These are phyloP conservation scores for Phylloscopus whistleri DNA, from an alignment of 2,113 vertebrate species.

Conservation along the genomic window DNA sequence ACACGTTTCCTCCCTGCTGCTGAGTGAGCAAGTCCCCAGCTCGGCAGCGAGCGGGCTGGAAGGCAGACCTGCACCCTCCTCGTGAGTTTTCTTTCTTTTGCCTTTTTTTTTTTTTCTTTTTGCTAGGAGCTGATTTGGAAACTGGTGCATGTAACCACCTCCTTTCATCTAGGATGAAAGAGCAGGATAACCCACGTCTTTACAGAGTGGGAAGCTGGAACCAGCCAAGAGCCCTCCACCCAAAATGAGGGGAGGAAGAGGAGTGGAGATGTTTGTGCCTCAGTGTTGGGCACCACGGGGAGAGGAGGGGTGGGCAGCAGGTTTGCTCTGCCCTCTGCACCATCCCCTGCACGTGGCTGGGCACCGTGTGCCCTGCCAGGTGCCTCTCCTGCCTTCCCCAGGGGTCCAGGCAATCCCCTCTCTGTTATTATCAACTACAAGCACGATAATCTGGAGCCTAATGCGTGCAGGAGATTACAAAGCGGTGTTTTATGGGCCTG, in stretches of 20 bases:
- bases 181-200: neutral
- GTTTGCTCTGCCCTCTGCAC: neutral
- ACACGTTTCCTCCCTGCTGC: neutral
- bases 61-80: slow-evolving; percentile 7
- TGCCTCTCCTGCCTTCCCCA: neutral
- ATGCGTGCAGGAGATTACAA: slow-evolving; percentile 30
- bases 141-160: slow-evolving; percentile 34
- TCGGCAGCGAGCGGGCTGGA: neutral
- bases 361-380: neutral
- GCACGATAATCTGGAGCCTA: slow-evolving; percentile 14
- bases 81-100: neutral
- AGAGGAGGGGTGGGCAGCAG: neutral
- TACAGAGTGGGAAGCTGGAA: neutral
- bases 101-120: neutral
- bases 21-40: slow-evolving; percentile 22
- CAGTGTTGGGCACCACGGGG: accelerated
- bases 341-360: neutral
- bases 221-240: neutral
- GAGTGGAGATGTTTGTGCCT: neutral
- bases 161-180: slow-evolving; percentile 65
- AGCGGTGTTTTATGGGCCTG: neutral
- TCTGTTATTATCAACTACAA: slow-evolving; percentile 32
- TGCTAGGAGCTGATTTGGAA: slow-evolving; percentile 42
- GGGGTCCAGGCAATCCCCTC: neutral
- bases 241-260: neutral